Evolutionary conservation across 2,797 vertebrate species (phyloP), one percentile per base, ranked within the genome.

Genomic region (Muraenolepis orangiensis): DNA sequence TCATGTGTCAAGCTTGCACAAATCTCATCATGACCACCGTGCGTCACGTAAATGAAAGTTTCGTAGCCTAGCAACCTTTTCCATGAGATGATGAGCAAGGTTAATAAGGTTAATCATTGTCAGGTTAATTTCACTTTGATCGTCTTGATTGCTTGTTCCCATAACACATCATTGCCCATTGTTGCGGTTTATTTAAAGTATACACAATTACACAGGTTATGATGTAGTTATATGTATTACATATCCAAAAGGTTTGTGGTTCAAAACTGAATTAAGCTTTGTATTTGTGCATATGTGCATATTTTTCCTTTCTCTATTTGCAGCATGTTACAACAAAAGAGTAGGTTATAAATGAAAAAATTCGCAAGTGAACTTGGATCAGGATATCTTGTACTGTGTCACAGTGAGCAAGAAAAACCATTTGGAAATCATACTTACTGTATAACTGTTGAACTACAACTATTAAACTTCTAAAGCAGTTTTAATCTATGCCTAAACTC

Each of bases 1-100:
- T 85, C 78, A 81, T 86, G 89, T 90, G 79, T 88, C 85, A 83
- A 84, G 80, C 73, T 83, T 81, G 77, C 78, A 78, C 80, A 89
- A 89, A 86, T 89, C 83, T 84, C 86, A 85, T 86, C 85, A 87
- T 74, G 70, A 87, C 87, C 79, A 70, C 68, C 69, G 73, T 82
- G 78, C 85, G 81, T 84, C 87, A 82, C 78, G 74, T 82, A 75
- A 72, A 69, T 70, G 78, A 86, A 91, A 81, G 77, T 86, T 89
- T 81, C 78, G 90, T 92, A 86, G 87, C 91, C 85, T 87, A 88
- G 91, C 90, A 92, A 92, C 89, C 67, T 64, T 81, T 72, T 83
- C 79, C 71, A 23, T 23, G 51, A 23, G 20, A 57, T 57, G 20
- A 23, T 34, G 32, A 34, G 3, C 36, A 38, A 38, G 5, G 36